Evolutionary conservation across 2,888 invertebrate genomes (phyloP).

Genomic region (Ferdinandea cuprea): DNA sequence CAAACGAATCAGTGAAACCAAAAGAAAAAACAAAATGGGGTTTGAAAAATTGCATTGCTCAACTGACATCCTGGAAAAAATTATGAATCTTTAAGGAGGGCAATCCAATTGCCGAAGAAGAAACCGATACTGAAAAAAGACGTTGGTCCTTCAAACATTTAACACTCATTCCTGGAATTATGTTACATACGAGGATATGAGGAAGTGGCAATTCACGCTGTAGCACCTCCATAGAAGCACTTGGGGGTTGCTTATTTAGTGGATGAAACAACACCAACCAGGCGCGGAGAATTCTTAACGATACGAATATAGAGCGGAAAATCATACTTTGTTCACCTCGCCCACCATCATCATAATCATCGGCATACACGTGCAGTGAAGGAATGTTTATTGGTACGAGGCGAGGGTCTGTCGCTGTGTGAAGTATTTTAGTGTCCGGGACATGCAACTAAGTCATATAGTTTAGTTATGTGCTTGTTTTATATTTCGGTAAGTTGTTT

Average conservation of each 20-base stretch:
- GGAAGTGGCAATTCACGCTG: conserved; percentile 55
- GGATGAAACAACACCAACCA: conserved; percentile 1
- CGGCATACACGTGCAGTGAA: conserved; percentile 12
- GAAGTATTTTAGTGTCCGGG: conserved; percentile 14
- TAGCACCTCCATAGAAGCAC: conserved; percentile 19
- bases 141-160: conserved; percentile 30
- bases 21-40: conserved; percentile 2
- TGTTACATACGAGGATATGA: conserved; percentile 11
- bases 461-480: conserved; percentile 33
- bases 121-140: conserved; percentile 13
- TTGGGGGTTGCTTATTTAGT: conserved; percentile 10
- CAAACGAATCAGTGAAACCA: conserved; percentile 13
- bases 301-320: conserved; percentile 55
- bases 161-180: conserved; percentile 51
- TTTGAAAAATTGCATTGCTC: conserved; percentile 48
- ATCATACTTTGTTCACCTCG: conserved; percentile 42
- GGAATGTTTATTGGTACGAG: conserved; percentile 22
- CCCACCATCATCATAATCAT: not conserved
- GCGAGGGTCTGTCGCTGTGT: not conserved
- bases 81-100: conserved; percentile 37
- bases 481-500: conserved; percentile 12
- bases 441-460: conserved; percentile 51
- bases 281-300: conserved; percentile 18
- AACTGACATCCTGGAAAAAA: conserved; percentile 44
- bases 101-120: conserved; percentile 22